These are phyloP conservation scores for Apis florea DNA, from an alignment of 1,140 invertebrate genomes.

Conservation along the genomic window DNA sequence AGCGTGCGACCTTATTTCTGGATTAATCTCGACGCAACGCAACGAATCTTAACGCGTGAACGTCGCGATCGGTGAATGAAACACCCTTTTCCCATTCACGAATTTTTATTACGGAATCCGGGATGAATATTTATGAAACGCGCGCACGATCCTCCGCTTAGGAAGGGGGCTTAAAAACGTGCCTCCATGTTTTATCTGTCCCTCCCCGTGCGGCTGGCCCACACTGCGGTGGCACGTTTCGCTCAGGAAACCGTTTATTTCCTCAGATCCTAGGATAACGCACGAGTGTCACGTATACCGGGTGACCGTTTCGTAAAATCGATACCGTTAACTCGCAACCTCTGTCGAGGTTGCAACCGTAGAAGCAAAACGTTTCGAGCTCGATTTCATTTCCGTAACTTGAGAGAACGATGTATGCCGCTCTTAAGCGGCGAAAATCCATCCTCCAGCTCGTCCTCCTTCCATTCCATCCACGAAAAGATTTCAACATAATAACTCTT, in stretches of 20 bases:
- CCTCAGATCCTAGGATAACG: slow-evolving; percentile 57
- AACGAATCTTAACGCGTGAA: background rate
- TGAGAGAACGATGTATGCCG: no score
- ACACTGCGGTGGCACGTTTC: slow-evolving; percentile 56
- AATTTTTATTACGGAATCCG: slow-evolving; percentile 31
- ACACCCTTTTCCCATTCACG: slow-evolving; percentile 35
- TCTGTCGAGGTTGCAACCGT: background rate
- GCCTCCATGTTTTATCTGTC: slow-evolving; percentile 46
- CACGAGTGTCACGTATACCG: slow-evolving; percentile 41
- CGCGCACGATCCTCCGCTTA: background rate
- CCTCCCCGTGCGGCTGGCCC: slow-evolving; percentile 29
- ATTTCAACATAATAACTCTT: no score
- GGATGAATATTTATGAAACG: slow-evolving; percentile 52
- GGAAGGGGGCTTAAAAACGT: slow-evolving; percentile 37
- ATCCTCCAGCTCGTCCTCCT: no score
- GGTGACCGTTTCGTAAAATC: slow-evolving; percentile 40
- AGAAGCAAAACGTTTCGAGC: no score
- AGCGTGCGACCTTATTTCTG: slow-evolving; percentile 18
- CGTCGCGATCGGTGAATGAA: background rate
- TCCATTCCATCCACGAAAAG: no score
- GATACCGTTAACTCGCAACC: slow-evolving; percentile 22
- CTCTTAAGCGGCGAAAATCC: no score
- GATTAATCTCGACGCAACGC: background rate
- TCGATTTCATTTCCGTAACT: background rate
- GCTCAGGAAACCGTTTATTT: slow-evolving; percentile 67